phyloP scores from a whole-genome alignment of 2,113 vertebrate species.

The Myiozetetes cayanensis region DNA sequence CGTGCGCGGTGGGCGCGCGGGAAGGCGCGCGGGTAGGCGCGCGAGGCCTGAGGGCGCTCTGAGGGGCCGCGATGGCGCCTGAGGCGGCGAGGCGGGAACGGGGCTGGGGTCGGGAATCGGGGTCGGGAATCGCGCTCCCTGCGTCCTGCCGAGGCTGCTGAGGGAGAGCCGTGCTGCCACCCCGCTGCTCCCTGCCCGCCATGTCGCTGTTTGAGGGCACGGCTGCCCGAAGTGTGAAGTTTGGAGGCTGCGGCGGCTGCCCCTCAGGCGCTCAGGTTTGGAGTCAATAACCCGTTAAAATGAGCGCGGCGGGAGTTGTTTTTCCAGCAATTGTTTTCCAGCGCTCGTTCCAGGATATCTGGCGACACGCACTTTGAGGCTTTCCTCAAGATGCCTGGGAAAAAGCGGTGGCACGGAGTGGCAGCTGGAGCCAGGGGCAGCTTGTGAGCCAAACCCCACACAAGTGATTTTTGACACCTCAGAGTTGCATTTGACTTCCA shows the following conservation, averaged over 20 bases:
- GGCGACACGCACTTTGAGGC: fast-evolving
- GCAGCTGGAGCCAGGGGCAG: fast-evolving
- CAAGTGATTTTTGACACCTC: not conserved
- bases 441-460: fast-evolving
- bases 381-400: not conserved
- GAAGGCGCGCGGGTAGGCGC: not conserved
- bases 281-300: not conserved
- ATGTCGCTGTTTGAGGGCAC: fast-evolving
- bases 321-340: slow-evolving; percentile 37
- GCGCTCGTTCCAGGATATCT: not conserved
- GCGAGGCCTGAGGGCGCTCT: not conserved
- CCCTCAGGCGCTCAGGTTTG: not conserved
- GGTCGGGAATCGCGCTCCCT: not conserved
- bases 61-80: not conserved
- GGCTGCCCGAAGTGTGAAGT: too few relatives aligned
- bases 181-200: fast-evolving
- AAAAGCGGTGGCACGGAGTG: fast-evolving
- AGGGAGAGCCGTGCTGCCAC: fast-evolving
- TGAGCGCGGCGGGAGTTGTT: not conserved
- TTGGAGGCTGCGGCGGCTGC: fast-evolving
- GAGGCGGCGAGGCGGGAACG: not conserved
- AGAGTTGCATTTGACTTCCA: fast-evolving
- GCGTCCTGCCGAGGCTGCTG: not conserved
- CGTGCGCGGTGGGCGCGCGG: not conserved
- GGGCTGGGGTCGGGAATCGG: too few relatives aligned